Evolutionary conservation across 2,797 vertebrate species (phyloP).

Genomic region (Spondyliosoma cantharus): DNA sequence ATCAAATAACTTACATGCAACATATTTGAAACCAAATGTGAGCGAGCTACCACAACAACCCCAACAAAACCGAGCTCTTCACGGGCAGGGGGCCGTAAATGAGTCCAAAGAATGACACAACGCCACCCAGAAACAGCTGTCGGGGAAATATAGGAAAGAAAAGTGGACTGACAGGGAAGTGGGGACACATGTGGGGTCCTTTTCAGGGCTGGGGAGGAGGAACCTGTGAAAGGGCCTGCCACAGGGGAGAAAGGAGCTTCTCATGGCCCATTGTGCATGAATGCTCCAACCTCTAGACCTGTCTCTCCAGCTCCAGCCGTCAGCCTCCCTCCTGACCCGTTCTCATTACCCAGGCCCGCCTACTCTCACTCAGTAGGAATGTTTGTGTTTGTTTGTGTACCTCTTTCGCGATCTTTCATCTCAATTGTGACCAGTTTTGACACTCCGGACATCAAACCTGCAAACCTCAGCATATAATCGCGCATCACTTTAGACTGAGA

Average conservation of each 20-base stretch:
- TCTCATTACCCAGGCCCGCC: slow-evolving; percentile 48
- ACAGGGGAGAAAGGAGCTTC: slow-evolving; percentile 78
- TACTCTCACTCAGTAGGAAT: slow-evolving; percentile 67
- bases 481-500: not conserved
- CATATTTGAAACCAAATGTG: slow-evolving; percentile 73
- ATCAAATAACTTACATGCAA: slow-evolving; percentile 76
- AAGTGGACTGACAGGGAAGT: slow-evolving; percentile 67
- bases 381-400: slow-evolving; percentile 70
- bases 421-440: slow-evolving; percentile 54
- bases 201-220: slow-evolving; percentile 72
- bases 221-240: slow-evolving; percentile 82
- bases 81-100: slow-evolving; percentile 68
- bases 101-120: slow-evolving; percentile 80
- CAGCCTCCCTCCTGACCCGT: slow-evolving; percentile 60
- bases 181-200: slow-evolving; percentile 77
- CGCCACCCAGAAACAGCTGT: slow-evolving; percentile 81
- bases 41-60: slow-evolving; percentile 70
- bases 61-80: slow-evolving; percentile 59
- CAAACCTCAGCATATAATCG: not conserved
- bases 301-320: slow-evolving; percentile 59
- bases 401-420: slow-evolving; percentile 44
- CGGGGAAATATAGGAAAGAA: slow-evolving; percentile 81
- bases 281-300: slow-evolving; percentile 72
- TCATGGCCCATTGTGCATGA: slow-evolving; percentile 79
- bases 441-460: slow-evolving; percentile 24